Base-by-base conservation (phyloP, 1,140 invertebrate genomes). In the Rhynchophorus ferrugineus region DNA sequence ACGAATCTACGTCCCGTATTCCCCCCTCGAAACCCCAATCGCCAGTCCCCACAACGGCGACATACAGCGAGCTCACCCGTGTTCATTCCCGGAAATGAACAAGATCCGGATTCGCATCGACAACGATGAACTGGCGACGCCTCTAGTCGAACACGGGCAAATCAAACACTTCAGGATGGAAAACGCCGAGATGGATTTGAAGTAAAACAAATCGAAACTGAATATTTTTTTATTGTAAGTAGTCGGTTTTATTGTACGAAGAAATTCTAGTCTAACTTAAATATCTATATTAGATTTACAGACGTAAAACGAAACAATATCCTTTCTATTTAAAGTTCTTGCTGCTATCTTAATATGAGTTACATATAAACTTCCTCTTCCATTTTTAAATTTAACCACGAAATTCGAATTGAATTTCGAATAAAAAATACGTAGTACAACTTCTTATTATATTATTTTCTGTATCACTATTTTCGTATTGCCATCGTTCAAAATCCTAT, bases 1-100 rank as follows among this genome's bases (percentile, higher is more conserved):
- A 29, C 73, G 84, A 39, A 87, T 87, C 51, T 86, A 85, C 67
- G 85, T 87, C 29, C 83, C 84, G 5, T 86, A 86, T 63, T 73
- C 76, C 9, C 72, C 73, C 3, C 53, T 68, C 37, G 66, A 70
- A 13, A 70, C 68, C 17, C 74, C 67, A 46, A 72, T 68, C 62
- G 75, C 72, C 61, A 75, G 58, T 34, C 74, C 74, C 54, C 81
- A 69, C 60, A 80, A 75, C 59, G 76, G 82, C 2, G 76, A 78
- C 51, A 54, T 77, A 16, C 70, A 72, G 24, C 63, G 57, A 56
- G 51, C 50, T 24, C 55, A 60, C 38, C 69, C 77, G 29, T 73
- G 69, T 9, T 49, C 55, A 16, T 66, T 67, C 59, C 67, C 73
- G 48, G 77, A 79, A 52, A 72, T 75, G 0, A 82, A 83, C 62